These are phyloP conservation scores for Lasioglossum oenotherae DNA, from an alignment of 2,888 invertebrate species.

Conservation along the genomic window DNA sequence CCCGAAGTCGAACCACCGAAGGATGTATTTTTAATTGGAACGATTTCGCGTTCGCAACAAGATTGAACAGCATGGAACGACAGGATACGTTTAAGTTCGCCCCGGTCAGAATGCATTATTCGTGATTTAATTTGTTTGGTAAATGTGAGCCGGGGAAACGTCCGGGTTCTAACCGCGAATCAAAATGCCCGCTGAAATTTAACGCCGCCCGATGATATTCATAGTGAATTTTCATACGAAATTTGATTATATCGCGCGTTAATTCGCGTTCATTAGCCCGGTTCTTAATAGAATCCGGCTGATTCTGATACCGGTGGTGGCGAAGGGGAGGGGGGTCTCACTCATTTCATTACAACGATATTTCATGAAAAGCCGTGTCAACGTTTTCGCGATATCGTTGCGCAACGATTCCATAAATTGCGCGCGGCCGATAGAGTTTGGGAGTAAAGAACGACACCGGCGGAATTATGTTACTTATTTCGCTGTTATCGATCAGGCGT, in stretches of 20 bases:
- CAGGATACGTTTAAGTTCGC: not conserved
- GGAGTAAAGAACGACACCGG: not conserved
- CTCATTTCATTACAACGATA: not conserved
- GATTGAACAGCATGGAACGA: not conserved
- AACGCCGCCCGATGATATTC: not conserved
- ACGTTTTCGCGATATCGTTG: not conserved
- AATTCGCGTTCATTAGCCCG: slow-evolving; percentile 9
- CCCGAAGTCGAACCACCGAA: not conserved
- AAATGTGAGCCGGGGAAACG: not conserved
- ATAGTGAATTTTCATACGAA: not conserved
- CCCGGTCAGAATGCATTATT: not conserved
- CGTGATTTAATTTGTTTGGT: not conserved
- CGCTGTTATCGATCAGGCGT: not conserved
- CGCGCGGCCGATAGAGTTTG: not conserved
- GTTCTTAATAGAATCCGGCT: not conserved
- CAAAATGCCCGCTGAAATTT: not conserved
- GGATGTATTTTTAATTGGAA: slow-evolving; percentile 8
- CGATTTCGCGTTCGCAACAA: not conserved
- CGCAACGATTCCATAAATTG: not conserved
- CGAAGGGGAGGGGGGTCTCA: not conserved
- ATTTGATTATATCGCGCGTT: not conserved
- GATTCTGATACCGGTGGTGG: not conserved
- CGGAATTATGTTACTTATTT: not conserved
- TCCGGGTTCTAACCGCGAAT: not conserved
- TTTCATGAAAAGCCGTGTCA: slow-evolving; percentile 1